Evolutionary conservation across 2,113 vertebrate species (phyloP).

Genomic region (Semnornis frantzii): DNA sequence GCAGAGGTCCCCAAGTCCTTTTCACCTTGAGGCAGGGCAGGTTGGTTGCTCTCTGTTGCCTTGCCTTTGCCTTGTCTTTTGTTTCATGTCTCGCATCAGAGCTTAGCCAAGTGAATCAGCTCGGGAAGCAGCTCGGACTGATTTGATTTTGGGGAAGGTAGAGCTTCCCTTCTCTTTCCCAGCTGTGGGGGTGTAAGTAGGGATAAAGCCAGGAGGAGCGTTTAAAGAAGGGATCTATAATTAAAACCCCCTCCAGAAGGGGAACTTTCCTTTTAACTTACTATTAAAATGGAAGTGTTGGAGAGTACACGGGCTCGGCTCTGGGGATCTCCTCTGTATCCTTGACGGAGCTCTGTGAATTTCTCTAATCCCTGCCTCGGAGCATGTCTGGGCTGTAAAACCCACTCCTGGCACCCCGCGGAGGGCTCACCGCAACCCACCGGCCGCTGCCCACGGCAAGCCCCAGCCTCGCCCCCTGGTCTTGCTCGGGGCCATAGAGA

Average conservation of each 20-base stretch:
- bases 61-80: slow-evolving; percentile 14
- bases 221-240: slow-evolving; percentile 63
- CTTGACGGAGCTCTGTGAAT: slow-evolving; percentile 16
- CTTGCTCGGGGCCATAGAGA: not conserved
- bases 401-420: not conserved
- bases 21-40: slow-evolving; percentile 47
- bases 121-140: slow-evolving; percentile 51
- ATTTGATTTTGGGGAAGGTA: slow-evolving; percentile 59
- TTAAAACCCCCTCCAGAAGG: slow-evolving; percentile 55
- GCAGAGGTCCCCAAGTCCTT: not conserved
- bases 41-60: slow-evolving; percentile 10
- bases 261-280: slow-evolving; percentile 61
- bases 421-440: not conserved
- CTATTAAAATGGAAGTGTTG: slow-evolving; percentile 44
- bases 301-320: slow-evolving; percentile 17
- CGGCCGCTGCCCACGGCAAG: not conserved
- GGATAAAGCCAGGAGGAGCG: slow-evolving; percentile 47
- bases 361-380: slow-evolving; percentile 12
- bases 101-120: slow-evolving; percentile 53
- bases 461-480: not conserved
- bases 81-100: slow-evolving; percentile 38
- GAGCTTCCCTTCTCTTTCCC: slow-evolving; percentile 34
- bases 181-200: slow-evolving; percentile 34
- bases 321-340: slow-evolving; percentile 3
- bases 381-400: not conserved